Evolutionary conservation across 2,888 invertebrate genomes (phyloP).

Genomic region (Ectemnius lituratus): DNA sequence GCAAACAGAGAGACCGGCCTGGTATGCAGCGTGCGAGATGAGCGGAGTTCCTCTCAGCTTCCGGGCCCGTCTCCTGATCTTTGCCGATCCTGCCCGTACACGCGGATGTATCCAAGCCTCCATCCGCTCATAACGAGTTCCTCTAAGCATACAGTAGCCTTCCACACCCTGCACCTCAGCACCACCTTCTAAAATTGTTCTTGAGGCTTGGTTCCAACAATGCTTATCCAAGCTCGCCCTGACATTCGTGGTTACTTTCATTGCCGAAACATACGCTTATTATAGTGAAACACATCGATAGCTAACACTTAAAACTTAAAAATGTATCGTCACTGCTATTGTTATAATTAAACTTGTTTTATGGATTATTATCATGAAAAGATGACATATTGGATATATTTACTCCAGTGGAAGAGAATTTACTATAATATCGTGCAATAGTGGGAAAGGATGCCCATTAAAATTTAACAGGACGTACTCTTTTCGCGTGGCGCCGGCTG

Average conservation of each 20-base stretch:
- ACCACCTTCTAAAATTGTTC: slow-evolving; percentile 16
- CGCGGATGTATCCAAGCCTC: slow-evolving; percentile 26
- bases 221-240: not conserved
- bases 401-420: no score
- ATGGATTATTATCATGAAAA: no score
- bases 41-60: slow-evolving; percentile 28
- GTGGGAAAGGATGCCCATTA: no score
- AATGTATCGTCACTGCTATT: no score
- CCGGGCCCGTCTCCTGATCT: slow-evolving; percentile 20
- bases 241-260: slow-evolving; percentile 4
- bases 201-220: slow-evolving; percentile 30
- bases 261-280: no score
- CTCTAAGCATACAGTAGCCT: not conserved
- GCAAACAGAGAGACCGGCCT: slow-evolving; percentile 64
- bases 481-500: not conserved
- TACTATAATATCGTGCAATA: no score
- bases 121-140: slow-evolving; percentile 18
- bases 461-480: no score
- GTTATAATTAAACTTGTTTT: no score
- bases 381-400: no score
- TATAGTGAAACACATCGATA: no score
- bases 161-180: not conserved
- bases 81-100: slow-evolving; percentile 18
- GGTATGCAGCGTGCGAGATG: slow-evolving; percentile 4
- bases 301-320: no score